Base-by-base conservation (phyloP, 2,888 invertebrate genomes). In the Eurytoma californica region DNA sequence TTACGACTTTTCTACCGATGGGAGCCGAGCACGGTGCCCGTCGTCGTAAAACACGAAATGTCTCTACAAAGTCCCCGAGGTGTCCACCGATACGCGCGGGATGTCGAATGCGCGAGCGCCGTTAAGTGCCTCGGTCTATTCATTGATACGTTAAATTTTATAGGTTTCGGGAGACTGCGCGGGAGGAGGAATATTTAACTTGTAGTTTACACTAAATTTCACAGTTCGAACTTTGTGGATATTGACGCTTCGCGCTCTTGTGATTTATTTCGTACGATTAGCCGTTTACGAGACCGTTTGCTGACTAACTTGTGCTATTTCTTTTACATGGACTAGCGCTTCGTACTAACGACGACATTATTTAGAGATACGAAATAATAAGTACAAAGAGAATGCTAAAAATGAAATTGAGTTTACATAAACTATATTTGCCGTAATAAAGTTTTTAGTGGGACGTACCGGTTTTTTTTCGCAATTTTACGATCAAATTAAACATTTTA, bases 1-100 rank as follows among this genome's bases (percentile, higher is more conserved):
- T 77, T 77, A 77, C 55, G 55, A 67, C 60, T 72, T 72, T 78
- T 39, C 72, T 55, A n/a, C 18, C 20, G 39, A 7, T 39, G 66
- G n/a, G 39, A 30, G 12, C 18, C 13, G 18, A 14, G 13, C 24
- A 63, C 57, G 24, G 24, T 2, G 24, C 24, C 24, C 16, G 24
- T 7, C 16, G 39, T n/a, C 63, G 49, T 72, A 55, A 72, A 65
- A 24, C 13, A 47, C 49, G 20, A 16, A 66, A 65, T 63, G 24
- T 57, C 55, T 51, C 28, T 24, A 20, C 24, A 16, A 39, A 20
- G 49, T 70, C 30, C 39, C 39, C 39, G 39, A n/a, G 2, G 30
- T 61, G 30, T 61, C 14, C 39, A 24, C 28, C 60, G 18, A 58
- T 58, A 20, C 12, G 3, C 20, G 20, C 20, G 20, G 18, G 39